These are phyloP conservation scores for Calephelis virginiensis DNA, from an alignment of 1,140 invertebrate genomes.

Conservation along the genomic window DNA sequence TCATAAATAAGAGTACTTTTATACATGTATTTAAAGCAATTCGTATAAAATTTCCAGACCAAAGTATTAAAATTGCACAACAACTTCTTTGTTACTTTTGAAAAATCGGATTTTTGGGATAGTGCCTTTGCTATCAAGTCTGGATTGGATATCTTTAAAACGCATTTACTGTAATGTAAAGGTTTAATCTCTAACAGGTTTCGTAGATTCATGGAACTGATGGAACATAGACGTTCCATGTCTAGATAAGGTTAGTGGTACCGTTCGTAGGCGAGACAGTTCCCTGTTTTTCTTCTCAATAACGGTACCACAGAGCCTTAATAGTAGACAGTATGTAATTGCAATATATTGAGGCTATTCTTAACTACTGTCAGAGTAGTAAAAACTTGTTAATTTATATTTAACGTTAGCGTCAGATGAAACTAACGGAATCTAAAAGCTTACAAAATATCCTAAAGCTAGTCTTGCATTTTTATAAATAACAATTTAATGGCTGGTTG, in stretches of 20 bases:
- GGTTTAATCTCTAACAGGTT: background rate
- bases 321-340: slow-evolving; percentile 46
- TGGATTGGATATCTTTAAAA: too few species aligned
- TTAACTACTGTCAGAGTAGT: slow-evolving; percentile 35
- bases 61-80: too few species aligned
- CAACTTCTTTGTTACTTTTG: too few species aligned
- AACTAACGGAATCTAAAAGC: slow-evolving; percentile 22
- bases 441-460: slow-evolving; percentile 1
- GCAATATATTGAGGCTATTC: slow-evolving; percentile 47
- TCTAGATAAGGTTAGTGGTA: slow-evolving; percentile 39
- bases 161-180: background rate
- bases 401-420: slow-evolving; percentile 22
- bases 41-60: too few species aligned
- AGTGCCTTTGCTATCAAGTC: too few species aligned
- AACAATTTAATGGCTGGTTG: too few species aligned
- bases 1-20: too few species aligned
- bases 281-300: slow-evolving; percentile 43
- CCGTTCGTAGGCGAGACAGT: slow-evolving; percentile 31
- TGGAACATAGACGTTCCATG: background rate
- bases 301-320: slow-evolving; percentile 38
- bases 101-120: too few species aligned
- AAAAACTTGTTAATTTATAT: slow-evolving; percentile 49
- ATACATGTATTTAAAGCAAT: too few species aligned
- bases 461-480: background rate
- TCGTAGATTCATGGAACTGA: background rate